Evolutionary conservation across 2,888 invertebrate species (phyloP).

Genomic region (Monoplex corrugatus): DNA sequence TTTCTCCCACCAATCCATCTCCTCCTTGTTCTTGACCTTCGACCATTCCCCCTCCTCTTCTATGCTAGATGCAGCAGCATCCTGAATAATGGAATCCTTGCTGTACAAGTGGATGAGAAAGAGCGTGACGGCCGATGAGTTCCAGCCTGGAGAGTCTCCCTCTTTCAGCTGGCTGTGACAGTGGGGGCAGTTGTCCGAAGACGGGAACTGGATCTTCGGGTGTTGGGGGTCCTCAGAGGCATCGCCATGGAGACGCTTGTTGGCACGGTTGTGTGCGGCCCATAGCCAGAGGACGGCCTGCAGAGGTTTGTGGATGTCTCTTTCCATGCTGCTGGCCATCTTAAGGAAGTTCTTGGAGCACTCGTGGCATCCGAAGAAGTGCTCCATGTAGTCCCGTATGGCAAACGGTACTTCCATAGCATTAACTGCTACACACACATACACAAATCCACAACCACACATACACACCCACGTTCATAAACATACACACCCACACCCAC

Average conservation of each 20-base stretch:
- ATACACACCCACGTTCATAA: not conserved
- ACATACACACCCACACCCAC: not conserved
- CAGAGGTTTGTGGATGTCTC: slow-evolving; percentile 87
- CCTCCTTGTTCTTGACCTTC: slow-evolving; percentile 34
- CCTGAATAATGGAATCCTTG: slow-evolving; percentile 61
- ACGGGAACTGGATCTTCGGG: slow-evolving; percentile 95
- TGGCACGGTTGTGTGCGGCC: slow-evolving; percentile 94
- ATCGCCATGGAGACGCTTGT: slow-evolving; percentile 92
- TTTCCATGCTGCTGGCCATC: slow-evolving; percentile 89
- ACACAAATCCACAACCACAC: no score
- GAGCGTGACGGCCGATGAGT: slow-evolving; percentile 63
- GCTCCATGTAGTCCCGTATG: slow-evolving; percentile 86
- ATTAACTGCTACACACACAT: slow-evolving; percentile 46
- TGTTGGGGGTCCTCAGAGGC: slow-evolving; percentile 92
- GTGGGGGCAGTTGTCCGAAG: slow-evolving; percentile 85
- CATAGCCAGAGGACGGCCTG: slow-evolving; percentile 95
- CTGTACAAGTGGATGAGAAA: slow-evolving; percentile 72
- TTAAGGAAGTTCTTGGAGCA: slow-evolving; percentile 94
- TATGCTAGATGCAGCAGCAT: slow-evolving; percentile 33
- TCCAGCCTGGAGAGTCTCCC: slow-evolving; percentile 57
- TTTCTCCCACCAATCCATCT: slow-evolving; percentile 75
- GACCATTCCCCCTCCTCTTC: not conserved
- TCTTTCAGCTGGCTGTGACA: slow-evolving; percentile 63
- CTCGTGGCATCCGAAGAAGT: slow-evolving; percentile 96
- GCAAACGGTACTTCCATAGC: slow-evolving; percentile 66